phyloP scores from a whole-genome alignment of 2,797 vertebrate species.

The Moxostoma hubbsi region DNA sequence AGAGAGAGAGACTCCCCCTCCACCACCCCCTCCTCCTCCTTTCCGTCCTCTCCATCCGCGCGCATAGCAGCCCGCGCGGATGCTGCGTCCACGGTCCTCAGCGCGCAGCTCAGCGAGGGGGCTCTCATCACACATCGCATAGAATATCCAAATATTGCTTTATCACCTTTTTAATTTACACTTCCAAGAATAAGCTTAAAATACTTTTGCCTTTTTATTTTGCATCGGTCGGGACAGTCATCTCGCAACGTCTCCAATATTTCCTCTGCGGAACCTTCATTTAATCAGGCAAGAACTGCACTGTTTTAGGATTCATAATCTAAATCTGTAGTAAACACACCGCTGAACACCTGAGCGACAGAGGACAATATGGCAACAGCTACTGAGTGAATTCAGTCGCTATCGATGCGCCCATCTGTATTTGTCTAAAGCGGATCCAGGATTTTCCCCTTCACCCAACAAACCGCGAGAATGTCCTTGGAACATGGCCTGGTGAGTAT shows the following conservation, averaged over 20 bases:
- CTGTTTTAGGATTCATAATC: conserved; percentile 62
- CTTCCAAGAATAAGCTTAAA: conserved; percentile 45
- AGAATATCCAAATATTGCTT: conserved; percentile 57
- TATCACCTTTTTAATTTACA: conserved; percentile 54
- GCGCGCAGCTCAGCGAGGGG: conserved; percentile 66
- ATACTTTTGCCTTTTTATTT: neutral
- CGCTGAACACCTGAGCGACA: conserved; percentile 36
- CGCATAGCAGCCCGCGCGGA: conserved; percentile 69
- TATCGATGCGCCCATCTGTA: conserved; percentile 1
- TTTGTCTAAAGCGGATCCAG: conserved; percentile 53
- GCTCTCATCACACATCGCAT: conserved; percentile 64
- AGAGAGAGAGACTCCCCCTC: conserved; percentile 31
- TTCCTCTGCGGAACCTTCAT: conserved; percentile 62
- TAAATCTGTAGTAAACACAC: conserved; percentile 51
- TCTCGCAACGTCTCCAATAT: conserved; percentile 57
- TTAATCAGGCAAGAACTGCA: conserved; percentile 63
- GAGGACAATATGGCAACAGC: conserved; percentile 47
- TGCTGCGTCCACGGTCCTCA: conserved; percentile 78
- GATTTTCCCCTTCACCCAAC: conserved; percentile 59
- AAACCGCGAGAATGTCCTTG: conserved; percentile 80
- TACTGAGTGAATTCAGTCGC: conserved; percentile 33
- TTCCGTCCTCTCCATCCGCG: conserved; percentile 50
- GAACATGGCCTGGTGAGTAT: conserved; percentile 85
- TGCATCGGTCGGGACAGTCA: conserved; percentile 46
- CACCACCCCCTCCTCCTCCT: conserved; percentile 34